Evolutionary conservation across 2,113 vertebrate genomes (phyloP), one percentile per base, ranked within the genome.

Genomic region (Syngnathoides biaculeatus): DNA sequence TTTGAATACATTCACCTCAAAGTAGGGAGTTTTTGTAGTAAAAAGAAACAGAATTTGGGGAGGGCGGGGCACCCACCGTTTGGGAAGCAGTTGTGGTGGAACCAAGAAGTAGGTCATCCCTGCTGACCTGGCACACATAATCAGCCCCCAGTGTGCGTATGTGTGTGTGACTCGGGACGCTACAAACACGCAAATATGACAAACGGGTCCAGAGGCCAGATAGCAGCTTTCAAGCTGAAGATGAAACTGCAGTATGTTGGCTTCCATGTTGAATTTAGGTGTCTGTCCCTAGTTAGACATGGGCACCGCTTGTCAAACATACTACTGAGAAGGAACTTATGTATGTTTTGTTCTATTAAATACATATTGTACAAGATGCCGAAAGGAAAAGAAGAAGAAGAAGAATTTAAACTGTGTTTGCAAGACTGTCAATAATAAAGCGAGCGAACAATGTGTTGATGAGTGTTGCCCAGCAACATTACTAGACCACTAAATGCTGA

Each of bases 41-140:
- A 65, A 22, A 30, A 53, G 3, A 47, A 47, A 80, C 81, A 89
- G 86, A 90, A 70, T 67, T 64, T 39, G 45, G 68, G 58, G 53
- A 24, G 42, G 71, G 69, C 48, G 14, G 45, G 67, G 56, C 71
- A 86, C 22, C 30, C 39, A 22, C 20, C 88, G 87, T 89, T 91
- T 79, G 77, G 72, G 56, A 80, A 94, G 82, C 72, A 87, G 85
- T 75, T 85, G 79, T 88, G 89, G 83, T 88, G 86, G 73, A 70
- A 43, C 65, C 61, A 39, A 85, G 78, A 92, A 92, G 82, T 92
- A 89, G 92, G 92, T 90, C 92, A 90, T 76, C 79, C 69, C 71
- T 71, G 71, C 78, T 90, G 88, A 91, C 90, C 87, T 82, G 82
- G 69, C 86, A 84, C 72, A 71, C 74, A 83, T 83, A 85, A 85